Evolutionary conservation across 2,113 vertebrate species (phyloP).

Genomic region (Mionectes macconnelli): DNA sequence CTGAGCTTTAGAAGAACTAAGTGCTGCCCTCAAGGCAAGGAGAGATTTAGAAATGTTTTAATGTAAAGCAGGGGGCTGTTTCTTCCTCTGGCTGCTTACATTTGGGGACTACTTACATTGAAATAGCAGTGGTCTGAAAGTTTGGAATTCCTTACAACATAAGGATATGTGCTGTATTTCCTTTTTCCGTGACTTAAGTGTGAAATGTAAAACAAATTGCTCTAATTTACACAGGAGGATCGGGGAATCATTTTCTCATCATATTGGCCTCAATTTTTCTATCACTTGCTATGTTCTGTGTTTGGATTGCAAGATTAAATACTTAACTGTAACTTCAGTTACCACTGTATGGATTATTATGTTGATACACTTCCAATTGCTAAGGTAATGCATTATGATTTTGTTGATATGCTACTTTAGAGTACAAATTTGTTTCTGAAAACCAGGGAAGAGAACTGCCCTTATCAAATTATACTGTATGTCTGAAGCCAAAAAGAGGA

Average conservation of each 20-base stretch:
- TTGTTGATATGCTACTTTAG: neutral
- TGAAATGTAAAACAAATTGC: neutral
- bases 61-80: neutral
- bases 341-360: neutral
- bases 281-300: neutral
- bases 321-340: neutral
- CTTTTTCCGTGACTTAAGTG: neutral
- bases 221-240: neutral
- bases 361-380: neutral
- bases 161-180: neutral
- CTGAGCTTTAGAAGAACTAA: neutral
- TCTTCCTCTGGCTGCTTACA: neutral
- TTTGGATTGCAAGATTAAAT: neutral
- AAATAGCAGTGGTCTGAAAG: neutral
- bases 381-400: neutral
- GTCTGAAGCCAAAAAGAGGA: neutral
- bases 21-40: neutral
- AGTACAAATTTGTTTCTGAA: neutral
- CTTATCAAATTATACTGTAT: neutral
- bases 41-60: neutral
- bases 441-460: neutral
- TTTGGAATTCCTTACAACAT: neutral
- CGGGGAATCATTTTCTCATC: neutral
- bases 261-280: neutral
- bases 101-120: neutral